A percentile compares a stretch with the other conserved stretches of the same genome.
Evolutionary conservation across 2,113 vertebrate species (phyloP).

Genomic region (Tautogolabrus adspersus): DNA sequence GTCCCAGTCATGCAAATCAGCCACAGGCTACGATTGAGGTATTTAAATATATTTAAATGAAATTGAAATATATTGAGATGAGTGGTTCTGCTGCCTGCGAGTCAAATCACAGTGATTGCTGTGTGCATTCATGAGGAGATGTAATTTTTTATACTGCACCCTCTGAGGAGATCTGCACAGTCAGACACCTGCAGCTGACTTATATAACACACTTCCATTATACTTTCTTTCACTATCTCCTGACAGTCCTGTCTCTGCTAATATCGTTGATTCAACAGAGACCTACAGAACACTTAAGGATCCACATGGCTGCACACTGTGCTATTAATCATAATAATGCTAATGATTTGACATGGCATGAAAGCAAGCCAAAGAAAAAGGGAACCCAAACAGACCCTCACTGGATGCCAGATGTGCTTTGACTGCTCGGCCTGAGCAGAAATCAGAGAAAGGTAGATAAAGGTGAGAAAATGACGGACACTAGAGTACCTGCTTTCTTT

Average conservation of each 20-base stretch:
- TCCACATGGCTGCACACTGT: slow-evolving; percentile 3
- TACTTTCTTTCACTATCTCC: slow-evolving; percentile 1
- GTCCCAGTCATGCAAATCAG: slow-evolving; percentile 67
- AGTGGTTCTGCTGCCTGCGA: slow-evolving; percentile 60
- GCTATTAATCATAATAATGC: slow-evolving; percentile 7
- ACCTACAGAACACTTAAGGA: neutral
- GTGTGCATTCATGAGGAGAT: slow-evolving; percentile 63
- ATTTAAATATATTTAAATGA: slow-evolving; percentile 80
- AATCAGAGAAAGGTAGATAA: neutral
- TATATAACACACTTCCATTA: slow-evolving; percentile 44
- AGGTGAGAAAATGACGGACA: neutral
- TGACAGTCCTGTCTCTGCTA: slow-evolving; percentile 4
- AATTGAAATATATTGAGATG: slow-evolving; percentile 82
- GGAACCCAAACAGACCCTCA: neutral
- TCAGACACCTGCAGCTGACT: slow-evolving; percentile 53
- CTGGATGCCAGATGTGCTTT: neutral
- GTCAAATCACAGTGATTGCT: slow-evolving; percentile 75
- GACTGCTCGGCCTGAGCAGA: too few species aligned
- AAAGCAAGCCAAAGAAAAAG: neutral
- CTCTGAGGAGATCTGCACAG: slow-evolving; percentile 47
- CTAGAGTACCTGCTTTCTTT: neutral
- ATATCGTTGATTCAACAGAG: slow-evolving; percentile 8
- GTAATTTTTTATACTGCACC: slow-evolving; percentile 18
- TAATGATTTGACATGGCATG: slow-evolving; percentile 7
- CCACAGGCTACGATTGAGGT: slow-evolving; percentile 55